Conservation (phyloP, 2,797 vertebrate species). For the Acipenser oxyrinchus region DNA sequence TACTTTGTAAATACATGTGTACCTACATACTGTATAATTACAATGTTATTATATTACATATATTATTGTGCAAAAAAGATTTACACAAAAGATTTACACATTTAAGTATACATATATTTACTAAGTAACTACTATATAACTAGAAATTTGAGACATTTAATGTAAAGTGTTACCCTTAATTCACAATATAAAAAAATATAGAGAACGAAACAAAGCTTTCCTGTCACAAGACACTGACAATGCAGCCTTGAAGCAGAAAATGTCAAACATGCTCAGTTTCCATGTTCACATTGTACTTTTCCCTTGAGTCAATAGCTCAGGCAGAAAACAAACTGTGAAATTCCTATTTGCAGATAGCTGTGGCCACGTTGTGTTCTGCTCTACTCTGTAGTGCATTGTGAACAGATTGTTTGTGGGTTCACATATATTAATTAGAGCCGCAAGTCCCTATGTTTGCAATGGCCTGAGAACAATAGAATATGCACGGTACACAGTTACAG, state of each 20-base stretch:
- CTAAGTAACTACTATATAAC: too few species aligned
- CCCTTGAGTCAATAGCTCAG: neutral
- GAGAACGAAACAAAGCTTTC: too few species aligned
- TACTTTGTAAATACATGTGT: too few species aligned
- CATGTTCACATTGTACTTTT: neutral
- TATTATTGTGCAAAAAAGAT: too few species aligned
- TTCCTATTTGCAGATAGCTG: slow-evolving; percentile 6
- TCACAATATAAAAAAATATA: too few species aligned
- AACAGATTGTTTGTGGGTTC: neutral
- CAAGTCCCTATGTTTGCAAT: slow-evolving; percentile 26
- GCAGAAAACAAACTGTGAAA: neutral
- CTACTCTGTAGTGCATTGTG: neutral
- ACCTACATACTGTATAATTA: too few species aligned
- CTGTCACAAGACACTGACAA: slow-evolving; percentile 1
- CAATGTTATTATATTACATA: too few species aligned
- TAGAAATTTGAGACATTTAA: too few species aligned
- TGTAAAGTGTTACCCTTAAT: too few species aligned
- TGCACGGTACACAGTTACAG: slow-evolving; percentile 12
- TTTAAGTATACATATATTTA: too few species aligned
- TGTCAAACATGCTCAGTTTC: slow-evolving; percentile 10
- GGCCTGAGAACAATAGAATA: slow-evolving; percentile 5
- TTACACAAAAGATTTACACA: too few species aligned
- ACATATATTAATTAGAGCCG: neutral
- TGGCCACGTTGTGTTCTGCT: slow-evolving; percentile 2
- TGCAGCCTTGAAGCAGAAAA: slow-evolving; percentile 7